A percentile compares a stretch with the other conserved stretches of the same genome.
Evolutionary conservation across 2,797 vertebrate genomes (phyloP).

Genomic region (Sebastes vulpes): DNA sequence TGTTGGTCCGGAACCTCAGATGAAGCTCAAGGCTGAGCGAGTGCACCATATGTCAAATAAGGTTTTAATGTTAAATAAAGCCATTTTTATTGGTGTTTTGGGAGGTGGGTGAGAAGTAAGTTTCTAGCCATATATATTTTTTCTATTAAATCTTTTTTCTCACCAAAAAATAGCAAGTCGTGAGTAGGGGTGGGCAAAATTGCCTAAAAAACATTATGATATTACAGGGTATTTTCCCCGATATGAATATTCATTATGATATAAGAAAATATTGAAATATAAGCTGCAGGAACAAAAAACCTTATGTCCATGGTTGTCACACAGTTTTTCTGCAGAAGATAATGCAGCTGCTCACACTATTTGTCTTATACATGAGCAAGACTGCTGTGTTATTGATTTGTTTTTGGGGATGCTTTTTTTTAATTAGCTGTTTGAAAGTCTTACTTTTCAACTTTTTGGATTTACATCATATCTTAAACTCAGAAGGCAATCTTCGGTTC

Average conservation of each 20-base stretch:
- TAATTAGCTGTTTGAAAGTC: neutral
- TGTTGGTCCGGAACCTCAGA: conserved; percentile 35
- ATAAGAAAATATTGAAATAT: neutral
- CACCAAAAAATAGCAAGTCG: neutral
- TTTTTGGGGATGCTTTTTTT: neutral
- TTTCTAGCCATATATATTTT: neutral
- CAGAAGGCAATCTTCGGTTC: neutral
- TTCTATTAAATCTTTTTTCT: neutral
- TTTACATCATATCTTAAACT: neutral
- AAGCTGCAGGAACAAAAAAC: neutral
- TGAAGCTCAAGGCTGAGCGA: conserved; percentile 19
- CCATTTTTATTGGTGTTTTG: neutral
- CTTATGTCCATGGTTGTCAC: neutral
- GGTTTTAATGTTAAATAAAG: neutral
- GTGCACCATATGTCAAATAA: conserved; percentile 7
- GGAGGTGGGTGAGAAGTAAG: neutral
- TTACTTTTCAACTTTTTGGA: neutral
- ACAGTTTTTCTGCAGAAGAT: neutral
- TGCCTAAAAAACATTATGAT: neutral
- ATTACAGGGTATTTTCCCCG: neutral
- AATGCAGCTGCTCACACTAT: neutral
- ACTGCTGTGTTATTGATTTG: neutral
- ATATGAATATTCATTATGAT: neutral
- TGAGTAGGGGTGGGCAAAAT: neutral
- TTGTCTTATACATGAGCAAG: neutral